Evolutionary conservation across 2,888 invertebrate genomes (phyloP).

Genomic region (Gymnosoma rotundatum): DNA sequence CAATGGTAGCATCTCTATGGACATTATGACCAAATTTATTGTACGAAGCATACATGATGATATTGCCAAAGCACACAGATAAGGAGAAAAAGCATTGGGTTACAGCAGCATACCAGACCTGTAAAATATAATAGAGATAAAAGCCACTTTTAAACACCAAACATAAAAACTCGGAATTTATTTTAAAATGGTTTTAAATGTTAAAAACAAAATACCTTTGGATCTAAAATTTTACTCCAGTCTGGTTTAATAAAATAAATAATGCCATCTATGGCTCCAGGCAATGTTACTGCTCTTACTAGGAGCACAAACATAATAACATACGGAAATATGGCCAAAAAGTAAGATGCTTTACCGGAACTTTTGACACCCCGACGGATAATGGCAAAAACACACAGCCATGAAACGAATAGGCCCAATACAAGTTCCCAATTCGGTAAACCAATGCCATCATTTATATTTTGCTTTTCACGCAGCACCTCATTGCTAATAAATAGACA

Average conservation of each 20-base stretch:
- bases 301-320: conserved; percentile 86
- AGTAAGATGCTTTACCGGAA: conserved; percentile 88
- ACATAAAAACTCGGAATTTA: neutral
- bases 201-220: conserved; percentile 75
- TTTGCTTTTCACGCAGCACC: conserved; percentile 83
- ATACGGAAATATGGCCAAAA: conserved; percentile 89
- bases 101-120: conserved; percentile 87
- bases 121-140: neutral
- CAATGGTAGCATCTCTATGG: conserved; percentile 84
- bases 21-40: conserved; percentile 85
- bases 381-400: conserved; percentile 83
- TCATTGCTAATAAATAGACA: conserved; percentile 80
- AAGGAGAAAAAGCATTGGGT: conserved; percentile 86
- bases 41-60: conserved; percentile 86
- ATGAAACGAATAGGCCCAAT: conserved; percentile 83
- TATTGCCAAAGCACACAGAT: conserved; percentile 85
- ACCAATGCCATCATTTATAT: conserved; percentile 84
- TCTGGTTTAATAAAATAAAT: conserved; percentile 86
- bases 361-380: conserved; percentile 85
- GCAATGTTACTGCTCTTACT: conserved; percentile 85
- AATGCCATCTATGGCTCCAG: conserved; percentile 85
- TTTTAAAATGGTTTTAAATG: neutral
- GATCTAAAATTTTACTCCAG: conserved; percentile 86
- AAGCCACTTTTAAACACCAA: neutral
- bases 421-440: conserved; percentile 83